Conservation (phyloP, 2,888 invertebrate genomes). For the Lottia scabra region DNA sequence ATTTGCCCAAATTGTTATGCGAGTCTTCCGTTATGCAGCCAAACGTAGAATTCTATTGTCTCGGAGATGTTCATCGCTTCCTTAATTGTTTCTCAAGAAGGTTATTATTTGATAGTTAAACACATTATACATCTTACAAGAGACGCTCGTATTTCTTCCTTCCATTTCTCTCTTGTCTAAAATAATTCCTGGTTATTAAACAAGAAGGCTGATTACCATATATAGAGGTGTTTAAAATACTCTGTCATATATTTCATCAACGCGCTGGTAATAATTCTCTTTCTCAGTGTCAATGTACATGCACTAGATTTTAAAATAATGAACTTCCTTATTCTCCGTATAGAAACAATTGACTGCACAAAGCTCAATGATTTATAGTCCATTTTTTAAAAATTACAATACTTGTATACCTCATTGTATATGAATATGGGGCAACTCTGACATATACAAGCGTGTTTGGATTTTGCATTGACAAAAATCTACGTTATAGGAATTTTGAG, state of each 20-base stretch:
- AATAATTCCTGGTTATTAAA: background rate
- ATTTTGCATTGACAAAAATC: too few species aligned
- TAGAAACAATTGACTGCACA: background rate
- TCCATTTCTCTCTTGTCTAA: background rate
- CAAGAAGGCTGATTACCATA: background rate
- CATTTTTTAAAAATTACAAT: too few species aligned
- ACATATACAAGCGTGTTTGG: too few species aligned
- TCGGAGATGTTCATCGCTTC: slow-evolving; percentile 3
- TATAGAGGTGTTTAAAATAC: background rate
- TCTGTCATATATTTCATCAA: too few species aligned
- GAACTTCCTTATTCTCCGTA: background rate
- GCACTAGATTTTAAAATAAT: background rate
- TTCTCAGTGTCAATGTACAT: too few species aligned
- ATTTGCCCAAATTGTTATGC: slow-evolving; percentile 8
- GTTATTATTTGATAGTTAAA: slow-evolving; percentile 1
- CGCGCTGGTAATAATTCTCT: too few species aligned
- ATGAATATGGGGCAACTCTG: too few species aligned
- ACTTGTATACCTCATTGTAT: too few species aligned
- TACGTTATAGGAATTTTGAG: too few species aligned
- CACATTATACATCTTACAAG: background rate
- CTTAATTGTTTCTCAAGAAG: background rate
- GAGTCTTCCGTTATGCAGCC: slow-evolving; percentile 7
- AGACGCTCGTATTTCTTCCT: background rate
- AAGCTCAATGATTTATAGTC: too few species aligned
- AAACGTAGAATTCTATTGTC: slow-evolving; percentile 1